Evolutionary conservation across 2,888 invertebrate genomes (phyloP).

Genomic region (Nasonia oneida): DNA sequence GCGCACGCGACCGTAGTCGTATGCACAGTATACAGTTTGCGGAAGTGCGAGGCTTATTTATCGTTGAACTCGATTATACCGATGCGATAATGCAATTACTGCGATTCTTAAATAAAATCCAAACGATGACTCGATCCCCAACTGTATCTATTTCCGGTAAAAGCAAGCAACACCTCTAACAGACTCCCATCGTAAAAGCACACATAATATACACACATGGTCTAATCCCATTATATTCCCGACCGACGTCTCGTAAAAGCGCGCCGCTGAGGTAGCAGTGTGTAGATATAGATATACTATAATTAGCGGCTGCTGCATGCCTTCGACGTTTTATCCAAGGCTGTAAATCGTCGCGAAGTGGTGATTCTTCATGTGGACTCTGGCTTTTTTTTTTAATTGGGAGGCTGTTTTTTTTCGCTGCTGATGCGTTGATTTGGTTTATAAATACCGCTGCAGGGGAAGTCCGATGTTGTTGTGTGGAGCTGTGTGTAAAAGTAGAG

Average conservation of each 20-base stretch:
- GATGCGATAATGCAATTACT: too few species aligned
- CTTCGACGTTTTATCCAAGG: constrained; percentile 20
- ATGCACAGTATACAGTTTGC: not conserved
- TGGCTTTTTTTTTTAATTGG: not conserved
- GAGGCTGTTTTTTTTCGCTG: not conserved
- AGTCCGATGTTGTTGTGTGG: not conserved
- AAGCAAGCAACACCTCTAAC: not conserved
- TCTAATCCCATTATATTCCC: not conserved
- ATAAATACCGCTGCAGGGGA: not conserved
- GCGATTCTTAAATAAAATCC: too few species aligned
- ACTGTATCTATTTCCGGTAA: not conserved
- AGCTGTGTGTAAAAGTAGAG: not conserved
- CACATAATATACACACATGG: not conserved
- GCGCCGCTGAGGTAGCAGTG: not conserved
- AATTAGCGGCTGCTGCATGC: constrained; percentile 35
- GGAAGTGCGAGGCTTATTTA: too few species aligned
- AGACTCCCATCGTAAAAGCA: not conserved
- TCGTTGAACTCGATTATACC: too few species aligned
- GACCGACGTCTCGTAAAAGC: not conserved
- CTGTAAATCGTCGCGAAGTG: not conserved
- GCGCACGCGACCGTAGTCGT: not conserved
- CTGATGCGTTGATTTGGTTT: not conserved
- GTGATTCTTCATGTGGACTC: not conserved
- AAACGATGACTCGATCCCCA: not conserved
- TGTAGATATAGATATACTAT: constrained; percentile 13